These are phyloP conservation scores for Tigriopus californicus DNA, from an alignment of 2,888 invertebrate species.

Conservation along the genomic window DNA sequence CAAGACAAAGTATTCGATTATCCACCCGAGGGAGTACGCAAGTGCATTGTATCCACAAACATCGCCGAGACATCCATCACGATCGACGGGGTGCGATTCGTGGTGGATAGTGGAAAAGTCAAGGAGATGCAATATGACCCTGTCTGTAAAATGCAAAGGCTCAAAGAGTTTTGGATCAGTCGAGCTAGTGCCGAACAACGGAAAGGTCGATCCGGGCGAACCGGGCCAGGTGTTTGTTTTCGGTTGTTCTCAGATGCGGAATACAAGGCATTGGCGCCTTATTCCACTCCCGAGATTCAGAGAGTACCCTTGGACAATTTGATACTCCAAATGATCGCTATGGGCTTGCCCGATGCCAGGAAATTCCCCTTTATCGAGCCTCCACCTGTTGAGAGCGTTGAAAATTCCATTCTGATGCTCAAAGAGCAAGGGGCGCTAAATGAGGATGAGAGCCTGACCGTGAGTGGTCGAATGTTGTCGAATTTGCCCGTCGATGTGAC, in stretches of 20 bases:
- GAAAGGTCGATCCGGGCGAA: constrained; percentile 58
- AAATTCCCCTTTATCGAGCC: constrained; percentile 87
- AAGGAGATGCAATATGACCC: constrained; percentile 95
- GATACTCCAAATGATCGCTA: constrained; percentile 73
- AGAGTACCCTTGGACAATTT: constrained; percentile 82
- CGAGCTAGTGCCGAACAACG: constrained; percentile 91
- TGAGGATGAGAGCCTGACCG: constrained; percentile 54
- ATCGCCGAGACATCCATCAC: constrained; percentile 98
- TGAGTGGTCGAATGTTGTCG: constrained; percentile 65
- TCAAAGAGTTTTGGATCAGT: constrained; percentile 93
- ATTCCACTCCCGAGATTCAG: constrained; percentile 79
- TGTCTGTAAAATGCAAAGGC: constrained; percentile 63
- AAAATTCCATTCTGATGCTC: constrained; percentile 62
- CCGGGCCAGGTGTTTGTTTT: constrained; percentile 82
- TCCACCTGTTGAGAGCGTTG: constrained; percentile 63
- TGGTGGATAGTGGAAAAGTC: constrained; percentile 88
- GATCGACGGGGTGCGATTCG: constrained; percentile 92
- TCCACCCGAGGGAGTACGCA: constrained; percentile 78
- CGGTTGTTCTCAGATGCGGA: constrained; percentile 69
- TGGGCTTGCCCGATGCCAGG: constrained; percentile 75
- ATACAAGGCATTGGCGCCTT: constrained; percentile 54
- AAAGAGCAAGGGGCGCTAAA: constrained; percentile 50
- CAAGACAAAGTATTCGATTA: constrained; percentile 95
- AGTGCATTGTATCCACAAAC: constrained; percentile 66
- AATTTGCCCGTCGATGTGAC: constrained; percentile 83